A percentile compares a stretch with the other conserved stretches of the same genome.
Evolutionary conservation across 2,113 vertebrate species (phyloP).

Genomic region (Phaethornis superciliosus): DNA sequence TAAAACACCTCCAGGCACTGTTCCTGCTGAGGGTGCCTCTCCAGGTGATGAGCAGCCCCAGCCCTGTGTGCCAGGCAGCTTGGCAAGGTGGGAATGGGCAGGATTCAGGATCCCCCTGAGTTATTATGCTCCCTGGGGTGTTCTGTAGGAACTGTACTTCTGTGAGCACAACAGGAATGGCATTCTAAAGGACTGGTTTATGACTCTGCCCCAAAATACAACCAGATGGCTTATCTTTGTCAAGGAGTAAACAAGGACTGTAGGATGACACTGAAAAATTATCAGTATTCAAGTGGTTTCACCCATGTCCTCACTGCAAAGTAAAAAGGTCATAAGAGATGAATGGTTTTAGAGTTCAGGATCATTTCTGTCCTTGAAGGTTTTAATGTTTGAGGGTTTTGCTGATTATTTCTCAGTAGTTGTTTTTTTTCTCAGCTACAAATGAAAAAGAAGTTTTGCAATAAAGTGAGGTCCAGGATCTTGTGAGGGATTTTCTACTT

Average conservation of each 20-base stretch:
- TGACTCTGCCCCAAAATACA: not conserved
- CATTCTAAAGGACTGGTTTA: not conserved
- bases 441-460: not conserved
- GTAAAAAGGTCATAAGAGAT: not conserved
- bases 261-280: not conserved
- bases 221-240: not conserved
- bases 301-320: not conserved
- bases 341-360: not conserved
- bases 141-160: not conserved
- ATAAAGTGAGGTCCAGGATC: not conserved
- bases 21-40: not conserved
- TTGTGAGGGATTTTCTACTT: not conserved
- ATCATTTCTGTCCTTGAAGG: not conserved
- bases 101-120: not conserved
- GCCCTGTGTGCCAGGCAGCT: not conserved
- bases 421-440: not conserved
- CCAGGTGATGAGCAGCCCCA: not conserved
- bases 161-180: not conserved
- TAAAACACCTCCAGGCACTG: fast-evolving
- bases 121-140: not conserved
- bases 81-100: fast-evolving
- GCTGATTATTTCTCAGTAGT: not conserved
- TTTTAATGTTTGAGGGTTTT: not conserved
- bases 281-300: not conserved
- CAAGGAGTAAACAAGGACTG: not conserved